These are phyloP conservation scores for Carlito syrichta DNA, from an alignment of 2,113 vertebrate species.

Conservation along the genomic window DNA sequence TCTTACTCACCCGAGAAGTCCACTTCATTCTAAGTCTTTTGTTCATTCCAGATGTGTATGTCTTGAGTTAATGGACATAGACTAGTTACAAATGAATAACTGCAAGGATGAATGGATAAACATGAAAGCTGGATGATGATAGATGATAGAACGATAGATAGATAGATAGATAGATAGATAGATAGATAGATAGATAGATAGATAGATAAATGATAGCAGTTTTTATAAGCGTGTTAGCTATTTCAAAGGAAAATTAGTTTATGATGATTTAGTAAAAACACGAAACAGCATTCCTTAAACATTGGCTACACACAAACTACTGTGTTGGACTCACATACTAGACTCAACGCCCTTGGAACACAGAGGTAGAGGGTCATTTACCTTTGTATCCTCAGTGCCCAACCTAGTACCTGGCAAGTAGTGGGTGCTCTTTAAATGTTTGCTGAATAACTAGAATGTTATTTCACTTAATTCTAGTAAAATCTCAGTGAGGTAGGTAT, in stretches of 20 bases:
- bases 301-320: background rate
- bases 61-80: background rate
- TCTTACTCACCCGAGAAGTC: background rate
- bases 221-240: background rate
- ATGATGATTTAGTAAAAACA: background rate
- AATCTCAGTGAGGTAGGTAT: background rate
- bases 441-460: background rate
- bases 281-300: background rate
- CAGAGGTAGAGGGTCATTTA: background rate
- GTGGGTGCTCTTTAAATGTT: background rate
- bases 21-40: background rate
- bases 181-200: background rate
- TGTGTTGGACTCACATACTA: background rate
- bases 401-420: background rate
- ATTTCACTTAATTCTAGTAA: background rate
- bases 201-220: background rate
- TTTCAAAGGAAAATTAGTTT: background rate
- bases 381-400: background rate
- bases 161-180: background rate
- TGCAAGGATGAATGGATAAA: background rate
- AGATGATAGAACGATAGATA: no score
- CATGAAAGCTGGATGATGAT: no score
- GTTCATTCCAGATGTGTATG: background rate
- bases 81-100: background rate
- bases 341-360: background rate